phyloP scores from a whole-genome alignment of 2,888 invertebrate species.

The Pandemis corylana region DNA sequence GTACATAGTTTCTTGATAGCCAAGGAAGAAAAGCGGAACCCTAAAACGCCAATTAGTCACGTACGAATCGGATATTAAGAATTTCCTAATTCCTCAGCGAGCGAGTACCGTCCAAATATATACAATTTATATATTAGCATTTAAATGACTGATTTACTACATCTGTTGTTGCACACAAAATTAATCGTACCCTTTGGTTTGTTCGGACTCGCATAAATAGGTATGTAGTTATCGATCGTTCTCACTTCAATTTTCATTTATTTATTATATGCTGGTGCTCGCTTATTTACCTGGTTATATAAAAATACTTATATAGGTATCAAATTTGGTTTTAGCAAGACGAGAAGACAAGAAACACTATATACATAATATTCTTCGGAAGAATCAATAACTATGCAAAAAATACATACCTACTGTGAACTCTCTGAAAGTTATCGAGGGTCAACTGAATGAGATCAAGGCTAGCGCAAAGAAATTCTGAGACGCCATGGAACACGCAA shows the following conservation, averaged over 20 bases:
- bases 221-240: no score
- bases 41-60: slow-evolving; percentile 31
- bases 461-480: background rate
- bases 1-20: background rate
- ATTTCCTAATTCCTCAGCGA: slow-evolving; percentile 31
- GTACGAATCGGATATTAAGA: slow-evolving; percentile 27
- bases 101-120: slow-evolving; percentile 9
- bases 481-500: background rate
- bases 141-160: background rate
- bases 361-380: no score
- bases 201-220: no score
- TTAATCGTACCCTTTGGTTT: background rate
- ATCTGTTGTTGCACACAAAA: background rate
- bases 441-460: background rate
- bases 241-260: no score
- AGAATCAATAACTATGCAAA: no score
- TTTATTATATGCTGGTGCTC: no score
- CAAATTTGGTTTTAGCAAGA: no score
- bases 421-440: no score
- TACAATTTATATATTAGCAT: background rate
- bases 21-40: background rate
- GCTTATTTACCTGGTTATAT: no score
- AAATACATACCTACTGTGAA: no score
- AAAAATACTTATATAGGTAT: no score
- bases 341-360: no score